These are phyloP conservation scores for Zoanthus sansibaricus DNA, from an alignment of 92 coral and sea anemone genomes.

Conservation along the genomic window DNA sequence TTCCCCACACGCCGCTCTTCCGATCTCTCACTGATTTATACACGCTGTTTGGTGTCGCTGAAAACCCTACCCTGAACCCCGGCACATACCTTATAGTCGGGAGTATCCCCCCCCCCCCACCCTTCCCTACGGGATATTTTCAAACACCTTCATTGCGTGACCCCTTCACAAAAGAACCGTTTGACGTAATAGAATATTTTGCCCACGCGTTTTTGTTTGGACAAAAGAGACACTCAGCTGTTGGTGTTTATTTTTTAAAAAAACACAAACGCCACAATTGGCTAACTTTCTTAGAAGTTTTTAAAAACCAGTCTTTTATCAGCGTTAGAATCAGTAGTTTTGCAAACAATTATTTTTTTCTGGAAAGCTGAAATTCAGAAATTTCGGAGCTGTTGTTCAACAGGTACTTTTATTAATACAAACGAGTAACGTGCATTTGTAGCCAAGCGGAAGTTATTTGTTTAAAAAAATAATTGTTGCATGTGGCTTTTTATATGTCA, in stretches of 20 bases:
- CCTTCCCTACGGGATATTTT: no score
- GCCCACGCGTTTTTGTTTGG: slow-evolving; percentile 4
- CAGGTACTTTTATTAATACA: neutral
- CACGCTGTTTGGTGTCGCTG: no score
- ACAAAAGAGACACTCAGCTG: neutral
- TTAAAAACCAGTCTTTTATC: neutral
- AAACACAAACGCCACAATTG: neutral
- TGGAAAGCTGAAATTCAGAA: neutral
- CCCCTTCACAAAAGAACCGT: neutral
- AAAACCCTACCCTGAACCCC: no score
- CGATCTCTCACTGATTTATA: no score
- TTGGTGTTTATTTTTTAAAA: neutral
- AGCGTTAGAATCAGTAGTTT: neutral
- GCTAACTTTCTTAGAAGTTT: neutral
- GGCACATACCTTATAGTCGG: no score
- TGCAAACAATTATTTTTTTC: neutral
- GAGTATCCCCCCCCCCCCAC: no score
- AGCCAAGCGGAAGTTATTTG: neutral
- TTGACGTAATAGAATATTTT: neutral
- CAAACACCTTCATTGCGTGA: neutral
- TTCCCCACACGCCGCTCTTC: no score
- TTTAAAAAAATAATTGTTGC: neutral
- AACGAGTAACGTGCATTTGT: neutral
- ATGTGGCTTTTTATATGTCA: neutral
- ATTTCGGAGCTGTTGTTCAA: neutral